Percentiles rank a stretch among this genome's conserved stretches.
Conservation (phyloP, 1,140 invertebrate genomes). For the Euschistus heros region DNA sequence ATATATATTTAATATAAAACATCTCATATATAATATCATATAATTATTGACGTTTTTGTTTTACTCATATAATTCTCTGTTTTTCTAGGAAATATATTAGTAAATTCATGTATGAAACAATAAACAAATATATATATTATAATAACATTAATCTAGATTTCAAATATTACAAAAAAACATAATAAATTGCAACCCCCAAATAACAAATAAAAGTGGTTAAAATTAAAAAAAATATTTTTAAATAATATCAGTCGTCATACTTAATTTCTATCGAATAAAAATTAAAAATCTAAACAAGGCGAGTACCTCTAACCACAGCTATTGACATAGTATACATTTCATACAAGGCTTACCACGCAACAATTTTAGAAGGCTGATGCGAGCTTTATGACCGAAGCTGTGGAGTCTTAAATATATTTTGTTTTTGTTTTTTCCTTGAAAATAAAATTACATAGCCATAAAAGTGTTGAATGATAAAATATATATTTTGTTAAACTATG, state of each 20-base stretch:
- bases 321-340: slow-evolving; percentile 14
- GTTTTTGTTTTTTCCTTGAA: too few relatives aligned
- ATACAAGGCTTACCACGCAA: slow-evolving; percentile 7
- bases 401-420: too few relatives aligned
- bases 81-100: slow-evolving; percentile 18
- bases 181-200: slow-evolving; percentile 19
- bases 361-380: too few relatives aligned
- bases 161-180: slow-evolving; percentile 21
- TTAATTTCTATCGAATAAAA: slow-evolving; percentile 17
- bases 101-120: slow-evolving; percentile 21
- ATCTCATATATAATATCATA: slow-evolving; percentile 17
- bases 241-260: slow-evolving; percentile 23
- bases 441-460: too few relatives aligned
- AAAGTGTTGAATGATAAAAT: too few relatives aligned
- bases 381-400: too few relatives aligned
- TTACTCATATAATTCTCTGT: slow-evolving; percentile 10
- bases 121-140: slow-evolving; percentile 21
- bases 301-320: slow-evolving; percentile 1
- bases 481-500: too few relatives aligned
- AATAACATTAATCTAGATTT: slow-evolving; percentile 23
- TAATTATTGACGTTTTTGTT: slow-evolving; percentile 14
- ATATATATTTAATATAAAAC: slow-evolving; percentile 17
- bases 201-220: slow-evolving; percentile 21
- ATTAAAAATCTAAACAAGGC: slow-evolving; percentile 11
- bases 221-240: slow-evolving; percentile 17